phyloP scores from a whole-genome alignment of 2,797 vertebrate species.

The Heteromormyrus szaboi region DNA sequence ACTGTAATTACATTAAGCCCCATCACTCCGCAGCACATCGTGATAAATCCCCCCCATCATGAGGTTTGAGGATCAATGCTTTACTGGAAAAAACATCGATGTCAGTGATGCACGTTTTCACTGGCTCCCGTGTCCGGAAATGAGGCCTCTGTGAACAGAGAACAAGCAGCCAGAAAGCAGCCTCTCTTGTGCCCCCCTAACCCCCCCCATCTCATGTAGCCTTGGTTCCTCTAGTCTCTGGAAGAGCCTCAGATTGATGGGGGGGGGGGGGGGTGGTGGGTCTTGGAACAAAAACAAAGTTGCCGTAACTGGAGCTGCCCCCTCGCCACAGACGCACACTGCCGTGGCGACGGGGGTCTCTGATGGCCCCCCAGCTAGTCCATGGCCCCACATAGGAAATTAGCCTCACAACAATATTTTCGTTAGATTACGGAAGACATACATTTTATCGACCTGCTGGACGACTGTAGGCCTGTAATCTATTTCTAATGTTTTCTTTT shows the following conservation, averaged over 20 bases:
- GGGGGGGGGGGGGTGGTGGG: conserved; percentile 49
- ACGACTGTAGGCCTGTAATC: conserved; percentile 67
- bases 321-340: conserved; percentile 46
- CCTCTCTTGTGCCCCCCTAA: conserved; percentile 39
- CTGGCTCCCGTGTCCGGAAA: conserved; percentile 31
- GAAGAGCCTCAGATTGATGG: conserved; percentile 36
- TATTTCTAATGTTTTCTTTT: conserved; percentile 43
- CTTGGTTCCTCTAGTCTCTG: conserved; percentile 23
- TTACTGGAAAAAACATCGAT: conserved; percentile 16
- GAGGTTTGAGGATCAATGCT: neutral
- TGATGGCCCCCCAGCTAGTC: conserved; percentile 15
- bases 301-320: conserved; percentile 60
- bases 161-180: conserved; percentile 26
- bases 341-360: conserved; percentile 44
- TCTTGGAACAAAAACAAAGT: conserved; percentile 60
- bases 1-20: neutral
- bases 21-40: conserved; percentile 9
- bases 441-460: conserved; percentile 59
- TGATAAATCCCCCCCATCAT: neutral
- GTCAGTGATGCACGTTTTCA: conserved; percentile 10
- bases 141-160: conserved; percentile 30
- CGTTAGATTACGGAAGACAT: conserved; percentile 72
- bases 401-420: conserved; percentile 81
- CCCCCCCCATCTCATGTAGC: neutral
- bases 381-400: conserved; percentile 77